Base-by-base conservation (phyloP, 2,113 vertebrate species). In the Donacobius atricapilla region DNA sequence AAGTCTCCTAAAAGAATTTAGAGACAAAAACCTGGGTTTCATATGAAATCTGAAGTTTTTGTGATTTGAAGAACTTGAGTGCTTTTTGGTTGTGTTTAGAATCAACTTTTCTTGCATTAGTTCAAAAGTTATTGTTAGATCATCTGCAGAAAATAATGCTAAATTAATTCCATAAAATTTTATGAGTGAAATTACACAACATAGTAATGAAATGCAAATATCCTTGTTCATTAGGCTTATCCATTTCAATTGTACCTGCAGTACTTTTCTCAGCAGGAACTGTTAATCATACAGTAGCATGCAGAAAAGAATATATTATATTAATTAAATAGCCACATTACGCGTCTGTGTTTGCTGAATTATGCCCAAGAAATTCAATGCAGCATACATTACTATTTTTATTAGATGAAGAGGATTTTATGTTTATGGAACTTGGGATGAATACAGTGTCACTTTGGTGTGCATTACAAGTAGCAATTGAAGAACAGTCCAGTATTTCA, bases 191-290 rank as follows among this genome's bases (percentile, higher is more conserved):
- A 97, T 97, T 96, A 97, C 87, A 92, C 54, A 95, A 96, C 44
- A 77, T 87, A 94, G 19, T 97, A 97, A 97, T 97, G 94, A 97
- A 97, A 97, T 97, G 87, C 96, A 97, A 97, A 97, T 97, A 97
- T 90, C 79, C 82, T 93, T 47, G 5, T 97, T 97, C 97, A 98
- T 97, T 98, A 97, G 85, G 82, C 56, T 93, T 91, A 95, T 96
- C 92, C 93, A 92, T 81, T 98, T 97, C 96, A 95, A 93, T 97
- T 96, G 95, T 71, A 95, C 96, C 97, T 97, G 86, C 27, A 60
- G 63, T 86, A 95, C 75, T 90, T 78, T 95, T 87, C 95, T 97
- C 97, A 95, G 79, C 3, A 2, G 94, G 89, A 88, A 87, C 90
- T 96, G 92, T 96, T 97, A 97, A 97, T 97, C 95, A 96, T 93